Percentiles rank a stretch among this genome's conserved stretches.
Conservation (phyloP, 2,888 invertebrate species). For the Acrobasis repandana region DNA sequence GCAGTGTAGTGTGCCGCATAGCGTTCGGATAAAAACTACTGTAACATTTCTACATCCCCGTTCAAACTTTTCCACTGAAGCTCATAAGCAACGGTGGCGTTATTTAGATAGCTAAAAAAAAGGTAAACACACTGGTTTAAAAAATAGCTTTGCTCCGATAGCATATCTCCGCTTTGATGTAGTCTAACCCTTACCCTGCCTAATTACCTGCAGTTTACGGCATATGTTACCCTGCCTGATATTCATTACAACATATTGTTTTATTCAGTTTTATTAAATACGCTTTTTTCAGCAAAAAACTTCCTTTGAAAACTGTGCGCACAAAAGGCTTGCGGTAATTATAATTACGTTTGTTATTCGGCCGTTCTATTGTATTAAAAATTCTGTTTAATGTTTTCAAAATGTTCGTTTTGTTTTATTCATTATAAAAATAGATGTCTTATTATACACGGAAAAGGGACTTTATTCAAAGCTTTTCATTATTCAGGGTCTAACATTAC, state of each 20-base stretch:
- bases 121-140: too few relatives aligned
- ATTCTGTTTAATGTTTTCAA: constrained; percentile 14
- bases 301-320: constrained; percentile 39
- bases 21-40: too few relatives aligned
- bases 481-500: not conserved
- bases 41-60: too few relatives aligned
- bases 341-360: constrained; percentile 32
- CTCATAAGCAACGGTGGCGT: too few relatives aligned
- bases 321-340: constrained; percentile 36
- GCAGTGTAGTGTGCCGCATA: too few relatives aligned
- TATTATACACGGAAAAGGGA: not conserved
- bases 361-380: constrained; percentile 10
- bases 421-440: not conserved
- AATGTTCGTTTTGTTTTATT: constrained; percentile 9
- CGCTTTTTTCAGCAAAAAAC: constrained; percentile 38
- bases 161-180: not conserved
- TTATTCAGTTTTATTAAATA: constrained; percentile 46
- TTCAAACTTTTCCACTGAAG: too few relatives aligned
- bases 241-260: constrained; percentile 63
- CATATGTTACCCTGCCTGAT: constrained; percentile 53
- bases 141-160: too few relatives aligned
- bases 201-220: constrained; percentile 74
- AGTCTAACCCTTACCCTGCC: constrained; percentile 38
- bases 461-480: not conserved
- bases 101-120: too few relatives aligned